Base-by-base conservation (phyloP, 2,888 invertebrate genomes). In the Polymixis lichenea region DNA sequence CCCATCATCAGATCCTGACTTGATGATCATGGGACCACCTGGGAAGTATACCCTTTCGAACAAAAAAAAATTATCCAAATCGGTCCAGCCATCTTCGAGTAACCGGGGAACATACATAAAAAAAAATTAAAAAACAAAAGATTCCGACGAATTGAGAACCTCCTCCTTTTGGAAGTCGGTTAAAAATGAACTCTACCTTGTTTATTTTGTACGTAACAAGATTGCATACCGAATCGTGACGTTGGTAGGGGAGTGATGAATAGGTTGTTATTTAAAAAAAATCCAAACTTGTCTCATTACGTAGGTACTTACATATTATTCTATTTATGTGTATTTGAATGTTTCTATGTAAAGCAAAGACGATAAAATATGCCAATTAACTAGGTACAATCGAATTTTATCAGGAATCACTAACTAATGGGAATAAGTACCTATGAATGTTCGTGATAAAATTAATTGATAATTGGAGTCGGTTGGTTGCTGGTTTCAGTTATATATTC, bases 331-430 rank as follows among this genome's bases (percentile, higher is more conserved):
- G 43, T 9, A 43, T 11, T 43, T 11, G 43, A 43, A 43, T 43
- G 9, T 9, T 38, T 32, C 6, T 60, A 60, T 11, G 43, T 25
- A 38, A 38, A 62, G n/a, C 17, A 38, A 60, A 22, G 11, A 11
- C 13, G n/a, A 51, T 17, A 25, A 15, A 32, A 51, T 22, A 25
- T 25, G 17, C 7, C 38, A 38, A n/a, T n/a, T 60, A 32, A 38
- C 15, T 72, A 9, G 32, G 15, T 22, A 25, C 1, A 38, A 9
- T 13, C 22, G 1, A 55, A n/a, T 72, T 56, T 72, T 28, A 75
- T 56, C 56, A 53, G 9, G n/a, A 68, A 55, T 70, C 8, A 11
- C 17, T 53, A 73, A 70, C 17, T 38, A 69, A 43, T 73, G 2
- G 11, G 1, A 11, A 32, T 38, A 46, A 46, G 43, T 46, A 46